Conservation (phyloP, 2,888 invertebrate genomes). For the Pristionchus fissidentatus region DNA sequence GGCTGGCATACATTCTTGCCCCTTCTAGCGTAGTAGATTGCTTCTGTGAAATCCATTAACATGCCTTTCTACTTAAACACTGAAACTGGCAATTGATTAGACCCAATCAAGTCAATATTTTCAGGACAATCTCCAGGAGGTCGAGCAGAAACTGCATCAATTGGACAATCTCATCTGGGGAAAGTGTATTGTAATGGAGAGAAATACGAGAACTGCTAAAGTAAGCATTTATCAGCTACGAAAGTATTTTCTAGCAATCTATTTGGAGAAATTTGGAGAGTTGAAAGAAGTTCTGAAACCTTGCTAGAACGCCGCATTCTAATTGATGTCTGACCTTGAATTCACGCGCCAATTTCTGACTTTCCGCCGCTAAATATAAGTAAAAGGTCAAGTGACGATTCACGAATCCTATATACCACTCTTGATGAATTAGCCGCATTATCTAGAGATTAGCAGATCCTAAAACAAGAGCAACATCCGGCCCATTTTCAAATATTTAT, state of each 20-base stretch:
- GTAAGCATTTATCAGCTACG: slow-evolving; percentile 8
- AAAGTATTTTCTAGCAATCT: too few species aligned
- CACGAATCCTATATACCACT: too few species aligned
- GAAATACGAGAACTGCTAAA: slow-evolving; percentile 52
- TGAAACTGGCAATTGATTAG: not conserved
- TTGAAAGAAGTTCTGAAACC: too few species aligned
- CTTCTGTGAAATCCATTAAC: not conserved
- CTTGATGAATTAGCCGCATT: too few species aligned
- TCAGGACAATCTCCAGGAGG: slow-evolving; percentile 52
- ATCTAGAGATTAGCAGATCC: too few species aligned
- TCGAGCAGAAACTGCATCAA: slow-evolving; percentile 52
- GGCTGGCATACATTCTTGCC: not conserved
- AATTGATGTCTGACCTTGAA: slow-evolving; percentile 22
- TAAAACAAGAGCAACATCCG: not conserved
- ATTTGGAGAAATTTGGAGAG: too few species aligned
- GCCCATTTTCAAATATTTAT: not conserved
- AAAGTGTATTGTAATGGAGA: slow-evolving; percentile 55
- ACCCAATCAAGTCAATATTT: not conserved
- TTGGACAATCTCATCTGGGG: slow-evolving; percentile 56
- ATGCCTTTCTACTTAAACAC: not conserved
- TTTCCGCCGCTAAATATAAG: not conserved
- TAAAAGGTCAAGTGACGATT: slow-evolving; percentile 26
- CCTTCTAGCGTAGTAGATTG: not conserved
- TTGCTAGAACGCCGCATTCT: too few species aligned
- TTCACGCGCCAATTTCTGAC: not conserved